Conservation (phyloP, 2,888 invertebrate species). For the Zygogramma bicolorata region DNA sequence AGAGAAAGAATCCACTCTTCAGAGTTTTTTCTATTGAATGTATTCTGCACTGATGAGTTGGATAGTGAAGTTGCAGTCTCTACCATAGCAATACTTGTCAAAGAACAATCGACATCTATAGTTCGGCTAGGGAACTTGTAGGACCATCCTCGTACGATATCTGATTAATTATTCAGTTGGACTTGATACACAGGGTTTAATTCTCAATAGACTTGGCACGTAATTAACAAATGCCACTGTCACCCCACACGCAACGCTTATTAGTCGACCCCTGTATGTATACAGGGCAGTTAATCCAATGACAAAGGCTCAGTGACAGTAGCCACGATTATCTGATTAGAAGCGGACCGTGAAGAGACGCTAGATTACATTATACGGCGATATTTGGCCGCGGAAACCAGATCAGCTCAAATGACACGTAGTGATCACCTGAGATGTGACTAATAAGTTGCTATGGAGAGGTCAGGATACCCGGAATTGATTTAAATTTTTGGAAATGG, state of each 20-base stretch:
- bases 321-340: slow-evolving; percentile 17
- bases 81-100: too few relatives aligned
- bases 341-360: neutral
- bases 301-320: slow-evolving; percentile 14
- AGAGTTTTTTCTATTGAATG: too few relatives aligned
- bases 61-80: too few relatives aligned
- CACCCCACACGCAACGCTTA: neutral
- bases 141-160: too few relatives aligned
- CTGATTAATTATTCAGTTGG: neutral
- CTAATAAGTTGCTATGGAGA: neutral
- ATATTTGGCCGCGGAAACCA: neutral
- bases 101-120: too few relatives aligned
- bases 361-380: neutral
- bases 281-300: slow-evolving; percentile 15
- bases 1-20: too few relatives aligned
- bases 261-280: neutral
- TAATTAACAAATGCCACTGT: slow-evolving; percentile 3
- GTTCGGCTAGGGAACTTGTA: too few relatives aligned
- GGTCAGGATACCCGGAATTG: neutral
- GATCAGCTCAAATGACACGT: neutral
- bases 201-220: neutral
- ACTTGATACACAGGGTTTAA: neutral
- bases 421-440: neutral
- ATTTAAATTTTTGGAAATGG: neutral
- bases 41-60: too few relatives aligned